Evolutionary conservation across 30 jellyfish, hydroid and myxozoan genomes (phyloP), one percentile per base, ranked within the genome.

Genomic region (Hydra vulgaris): DNA sequence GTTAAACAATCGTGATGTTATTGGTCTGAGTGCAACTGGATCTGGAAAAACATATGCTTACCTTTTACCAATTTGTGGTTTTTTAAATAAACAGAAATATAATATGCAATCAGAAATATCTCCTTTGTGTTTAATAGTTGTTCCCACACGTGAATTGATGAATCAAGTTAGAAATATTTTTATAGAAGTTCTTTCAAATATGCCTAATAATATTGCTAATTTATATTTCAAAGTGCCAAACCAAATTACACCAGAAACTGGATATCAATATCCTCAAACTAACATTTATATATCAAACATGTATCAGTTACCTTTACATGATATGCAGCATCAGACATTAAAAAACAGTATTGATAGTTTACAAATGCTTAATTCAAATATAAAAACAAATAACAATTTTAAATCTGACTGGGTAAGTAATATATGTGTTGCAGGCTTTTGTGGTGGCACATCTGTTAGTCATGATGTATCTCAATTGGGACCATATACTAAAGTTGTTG

Each of bases 61-160:
- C 70, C 55, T 84, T 19, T 71, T 92, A 23, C 98, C 98, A 7
- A 56, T 92, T 70, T 82, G 82, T 66, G 7, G 76, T 21, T 70
- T 83, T 21, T 27, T 92, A 53, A 71, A 56, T 67, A 72, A 78
- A 23, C 55, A 21, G 12, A 71, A 70, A 27, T 27, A 21, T 23
- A 21, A 15, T 7, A 23, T 20, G 0, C 40, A 66, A 12, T 15
- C 79, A 7, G 78, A 70, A 15, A 40, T 53, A n/a, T 21, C 19
- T 8, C 94, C 94, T 17, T 56, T 78, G 8, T 80, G 95, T 21
- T 85, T 92, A 40, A 80, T 92, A 23, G 25, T 92, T 25, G 86
- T 88, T 7, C 98, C 98, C 17, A 92, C 98, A 5, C 75, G 98
- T 20, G 98, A 92, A 80, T 85, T 92, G 8, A 84, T 87, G 96